A percentile compares a stretch with the other conserved stretches of the same genome.
Conservation (phyloP, 2,113 vertebrate genomes). For the Gymnobelideus leadbeateri region DNA sequence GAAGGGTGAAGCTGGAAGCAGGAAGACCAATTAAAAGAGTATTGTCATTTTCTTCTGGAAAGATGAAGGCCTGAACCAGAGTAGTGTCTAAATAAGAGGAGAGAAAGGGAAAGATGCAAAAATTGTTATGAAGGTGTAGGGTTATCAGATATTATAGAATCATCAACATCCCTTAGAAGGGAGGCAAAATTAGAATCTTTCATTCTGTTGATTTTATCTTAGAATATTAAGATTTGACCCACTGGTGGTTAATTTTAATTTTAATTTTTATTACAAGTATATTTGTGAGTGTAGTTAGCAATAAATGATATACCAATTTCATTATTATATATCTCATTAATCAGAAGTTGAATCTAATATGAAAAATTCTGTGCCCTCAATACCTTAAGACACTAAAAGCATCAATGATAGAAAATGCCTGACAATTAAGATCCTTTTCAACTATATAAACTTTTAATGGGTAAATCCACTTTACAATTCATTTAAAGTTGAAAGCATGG, state of each 20-base stretch:
- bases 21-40: background rate
- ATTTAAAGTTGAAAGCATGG: background rate
- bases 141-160: background rate
- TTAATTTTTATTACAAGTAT: background rate
- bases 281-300: background rate
- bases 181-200: background rate
- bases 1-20: background rate
- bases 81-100: background rate
- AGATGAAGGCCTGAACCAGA: background rate
- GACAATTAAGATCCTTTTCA: background rate
- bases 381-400: background rate
- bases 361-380: background rate
- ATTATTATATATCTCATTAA: background rate
- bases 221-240: background rate
- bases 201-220: background rate
- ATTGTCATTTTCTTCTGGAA: background rate
- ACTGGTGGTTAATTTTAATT: background rate
- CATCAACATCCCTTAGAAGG: background rate
- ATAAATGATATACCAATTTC: background rate
- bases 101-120: background rate
- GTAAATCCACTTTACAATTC: background rate
- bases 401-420: background rate
- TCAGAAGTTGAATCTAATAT: background rate
- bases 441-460: background rate
- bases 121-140: background rate